These are phyloP conservation scores for Bryconaethiops microstoma DNA, from an alignment of 2,797 vertebrate genomes.

Conservation along the genomic window DNA sequence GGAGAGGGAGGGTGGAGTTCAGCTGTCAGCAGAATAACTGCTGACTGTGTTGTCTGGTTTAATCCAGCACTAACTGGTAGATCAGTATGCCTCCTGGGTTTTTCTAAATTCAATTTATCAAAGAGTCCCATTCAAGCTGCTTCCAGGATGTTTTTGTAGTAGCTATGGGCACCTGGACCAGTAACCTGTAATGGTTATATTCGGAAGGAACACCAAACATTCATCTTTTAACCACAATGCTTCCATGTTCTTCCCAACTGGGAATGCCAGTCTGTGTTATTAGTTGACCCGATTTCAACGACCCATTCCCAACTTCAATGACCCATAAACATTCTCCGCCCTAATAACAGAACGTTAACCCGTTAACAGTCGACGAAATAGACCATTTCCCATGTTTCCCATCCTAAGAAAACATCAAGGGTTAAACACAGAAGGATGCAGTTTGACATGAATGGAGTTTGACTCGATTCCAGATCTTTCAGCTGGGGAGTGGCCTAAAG, in stretches of 20 bases:
- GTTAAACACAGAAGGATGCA: background rate
- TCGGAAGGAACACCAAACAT: background rate
- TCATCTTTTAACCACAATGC: constrained; percentile 1
- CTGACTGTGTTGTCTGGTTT: constrained; percentile 2
- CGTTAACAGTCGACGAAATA: background rate
- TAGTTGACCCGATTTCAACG: background rate
- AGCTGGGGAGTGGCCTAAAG: constrained; percentile 17
- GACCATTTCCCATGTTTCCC: background rate
- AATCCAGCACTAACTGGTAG: background rate
- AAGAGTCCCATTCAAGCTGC: background rate
- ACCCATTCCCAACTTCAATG: background rate
- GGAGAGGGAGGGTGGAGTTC: constrained; percentile 17
- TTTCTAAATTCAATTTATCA: background rate
- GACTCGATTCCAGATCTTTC: constrained; percentile 34
- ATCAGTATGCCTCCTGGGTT: background rate
- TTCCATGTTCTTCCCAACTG: background rate
- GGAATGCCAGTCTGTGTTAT: background rate
- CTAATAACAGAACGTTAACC: constrained; percentile 11
- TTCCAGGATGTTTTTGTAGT: background rate
- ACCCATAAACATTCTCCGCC: background rate
- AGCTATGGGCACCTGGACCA: background rate
- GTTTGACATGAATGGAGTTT: constrained; percentile 20
- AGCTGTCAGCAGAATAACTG: constrained; percentile 25
- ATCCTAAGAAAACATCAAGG: background rate
- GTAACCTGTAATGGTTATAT: background rate